Conservation (phyloP, 2,888 invertebrate species). For the Drosophila diplacantha region DNA sequence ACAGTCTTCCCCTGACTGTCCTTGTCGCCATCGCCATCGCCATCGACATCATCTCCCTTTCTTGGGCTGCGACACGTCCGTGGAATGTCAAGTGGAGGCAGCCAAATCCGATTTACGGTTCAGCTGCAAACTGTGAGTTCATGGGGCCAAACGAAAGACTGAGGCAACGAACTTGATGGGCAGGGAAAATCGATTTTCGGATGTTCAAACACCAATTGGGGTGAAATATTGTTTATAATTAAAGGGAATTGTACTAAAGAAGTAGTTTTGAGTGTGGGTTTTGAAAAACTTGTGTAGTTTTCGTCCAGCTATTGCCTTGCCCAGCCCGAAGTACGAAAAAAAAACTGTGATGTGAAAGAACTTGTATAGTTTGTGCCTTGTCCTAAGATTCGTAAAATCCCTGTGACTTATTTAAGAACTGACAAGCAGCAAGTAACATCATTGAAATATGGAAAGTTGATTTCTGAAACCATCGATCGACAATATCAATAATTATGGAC, state of each 20-base stretch:
- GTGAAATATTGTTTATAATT: background rate
- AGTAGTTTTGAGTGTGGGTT: background rate
- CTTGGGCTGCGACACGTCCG: background rate
- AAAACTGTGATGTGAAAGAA: no score
- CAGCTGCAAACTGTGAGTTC: background rate
- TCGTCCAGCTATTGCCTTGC: background rate
- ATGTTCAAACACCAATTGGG: background rate
- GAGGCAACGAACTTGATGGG: constrained; percentile 56
- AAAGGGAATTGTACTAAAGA: background rate
- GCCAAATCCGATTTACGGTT: constrained; percentile 1
- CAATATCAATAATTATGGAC: constrained; percentile 1
- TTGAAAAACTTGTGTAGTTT: background rate
- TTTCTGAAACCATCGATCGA: constrained; percentile 1
- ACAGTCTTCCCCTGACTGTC: background rate
- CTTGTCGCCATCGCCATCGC: constrained; percentile 1
- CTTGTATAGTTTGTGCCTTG: no score
- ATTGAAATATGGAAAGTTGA: constrained; percentile 9
- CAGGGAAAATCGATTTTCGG: background rate
- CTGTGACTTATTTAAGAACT: background rate
- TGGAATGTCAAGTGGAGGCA: constrained; percentile 6
- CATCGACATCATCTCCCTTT: background rate
- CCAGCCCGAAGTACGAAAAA: background rate
- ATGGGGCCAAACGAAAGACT: constrained; percentile 53
- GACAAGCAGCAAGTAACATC: background rate
- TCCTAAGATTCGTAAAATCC: no score